Base-by-base conservation (phyloP, 2,113 vertebrate species). In the Oxygymnocypris stewartii region DNA sequence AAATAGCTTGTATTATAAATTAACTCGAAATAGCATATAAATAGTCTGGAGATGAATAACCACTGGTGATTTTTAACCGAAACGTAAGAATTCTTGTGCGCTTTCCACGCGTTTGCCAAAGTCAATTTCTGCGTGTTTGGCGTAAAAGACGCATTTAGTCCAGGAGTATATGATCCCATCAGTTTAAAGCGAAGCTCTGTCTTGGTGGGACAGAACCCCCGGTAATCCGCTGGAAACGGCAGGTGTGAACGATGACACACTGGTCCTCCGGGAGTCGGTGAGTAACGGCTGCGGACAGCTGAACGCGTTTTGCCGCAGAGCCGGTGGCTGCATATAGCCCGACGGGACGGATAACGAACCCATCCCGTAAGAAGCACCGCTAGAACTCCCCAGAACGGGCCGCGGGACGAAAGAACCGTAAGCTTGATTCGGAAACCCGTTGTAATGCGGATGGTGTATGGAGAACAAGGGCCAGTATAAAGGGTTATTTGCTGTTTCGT, bases 401-500 rank as follows among this genome's bases (percentile, higher is more conserved):
- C 94, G 93, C 1, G 93, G 92, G 79, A 95, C 92, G 77, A 96
- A 90, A 4, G 95, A 93, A 0, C 94, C 93, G 89, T 96, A 95
- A 4, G 90, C 91, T 84, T 94, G 95, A 86, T 92, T 93, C 65
- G 95, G 74, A 83, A 96, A 95, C 0, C 93, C 93, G 89, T 91
- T 94, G 88, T 95, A 95, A 87, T 95, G 94, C 37, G 95, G 93
- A 85, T 93, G 94, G 81, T 95, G 95, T 82, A 96, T 88, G 6
- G 95, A 95, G 1, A 96, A 90, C 28, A 96, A 94, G 0, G 95
- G 95, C 95, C 95, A 96, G 90, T 95, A 96, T 1, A 96, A 88
- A 77, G 94, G 94, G 90, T 93, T 95, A 80, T 87, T 91, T 0
- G 94, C 86, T 71, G 94, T 89, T 84, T 95, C 95, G 88, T 91